Evolutionary conservation across 2,888 invertebrate genomes (phyloP), one percentile per base, ranked within the genome.

Genomic region (Kryphioiulus occultus): DNA sequence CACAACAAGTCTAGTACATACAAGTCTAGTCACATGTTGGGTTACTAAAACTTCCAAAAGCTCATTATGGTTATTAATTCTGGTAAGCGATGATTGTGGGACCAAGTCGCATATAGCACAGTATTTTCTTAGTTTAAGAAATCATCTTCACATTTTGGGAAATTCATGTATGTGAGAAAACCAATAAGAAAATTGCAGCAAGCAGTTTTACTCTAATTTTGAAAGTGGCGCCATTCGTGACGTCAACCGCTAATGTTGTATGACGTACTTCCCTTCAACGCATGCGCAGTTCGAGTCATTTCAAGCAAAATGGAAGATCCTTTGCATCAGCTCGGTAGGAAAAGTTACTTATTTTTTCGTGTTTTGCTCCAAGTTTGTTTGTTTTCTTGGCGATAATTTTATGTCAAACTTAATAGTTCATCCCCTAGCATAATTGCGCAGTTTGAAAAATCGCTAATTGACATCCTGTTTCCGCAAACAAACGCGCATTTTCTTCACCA

Each of bases 291-390:
- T 78, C 59, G 4, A 30, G 78, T 15, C 30, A 26, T 78, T 78
- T 78, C 15, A 78, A 78, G 78, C 78, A 78, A 78, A 78, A 78
- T 85, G 85, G 85, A 85, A 85, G 85, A 85, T 85, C 85, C 85
- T 85, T 85, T 85, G 85, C 85, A 85, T 85, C 85, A 85, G 17
- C 39, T 44, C 39, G 85, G 85, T 85, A 85, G 44, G 44, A 85
- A 39, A 42, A 85, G 44, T 85, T 85, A 85, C 5, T 39, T 39
- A 85, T 85, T 85, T 19, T 39, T 78, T 78, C 7, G 2, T 22
- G 30, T 78, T 78, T 68, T 78, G 30, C 0, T 10, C 30, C 1
- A 12, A 78, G 9, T 30, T 12, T 26, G 15, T 30, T 30, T 3
- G 78, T 2, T 78, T 30, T 30, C 4, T 78, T 10, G 26, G 10